Evolutionary conservation across 1,140 invertebrate genomes (phyloP).

Genomic region (Drosophila subobscura): DNA sequence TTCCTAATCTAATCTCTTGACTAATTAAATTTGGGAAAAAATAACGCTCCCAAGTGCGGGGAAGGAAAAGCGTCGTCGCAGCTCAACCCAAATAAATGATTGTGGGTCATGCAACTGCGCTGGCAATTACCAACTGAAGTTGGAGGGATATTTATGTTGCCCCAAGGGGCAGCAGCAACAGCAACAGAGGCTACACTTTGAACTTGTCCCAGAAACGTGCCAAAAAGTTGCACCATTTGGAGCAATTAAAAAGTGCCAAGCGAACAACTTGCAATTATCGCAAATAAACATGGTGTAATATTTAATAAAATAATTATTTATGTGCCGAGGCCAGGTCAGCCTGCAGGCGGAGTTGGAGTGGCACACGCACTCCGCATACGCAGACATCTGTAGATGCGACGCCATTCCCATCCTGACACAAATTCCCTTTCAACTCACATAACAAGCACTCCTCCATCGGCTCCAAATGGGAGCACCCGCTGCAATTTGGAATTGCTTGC

Average conservation of each 20-base stretch:
- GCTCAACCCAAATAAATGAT: conserved; percentile 43
- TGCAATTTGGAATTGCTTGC: conserved; percentile 55
- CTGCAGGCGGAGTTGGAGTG: background rate
- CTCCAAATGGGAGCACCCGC: conserved; percentile 13
- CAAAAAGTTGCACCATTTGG: conserved; percentile 24
- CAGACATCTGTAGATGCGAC: conserved; percentile 37
- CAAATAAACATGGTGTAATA: conserved; percentile 2
- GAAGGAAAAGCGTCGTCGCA: background rate
- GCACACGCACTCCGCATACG: conserved; percentile 41
- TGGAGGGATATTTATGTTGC: conserved; percentile 40
- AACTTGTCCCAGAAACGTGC: conserved; percentile 52
- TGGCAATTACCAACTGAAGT: conserved; percentile 35
- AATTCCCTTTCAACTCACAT: conserved; percentile 54
- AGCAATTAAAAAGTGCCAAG: conserved; percentile 40
- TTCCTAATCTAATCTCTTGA: conserved; percentile 39
- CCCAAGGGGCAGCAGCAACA: conserved; percentile 26
- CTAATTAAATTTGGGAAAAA: conserved; percentile 42
- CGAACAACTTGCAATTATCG: conserved; percentile 38
- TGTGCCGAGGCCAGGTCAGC: background rate
- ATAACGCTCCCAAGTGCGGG: conserved; percentile 28
- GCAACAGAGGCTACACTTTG: conserved; percentile 25
- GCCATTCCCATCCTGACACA: conserved; percentile 46
- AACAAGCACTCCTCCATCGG: conserved; percentile 24
- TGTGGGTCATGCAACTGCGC: conserved; percentile 48
- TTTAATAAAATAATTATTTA: conserved; percentile 48